Percentiles rank a stretch among this genome's conserved stretches.
phyloP scores from a whole-genome alignment of 53 echinoderm and acorn worm genomes.

The Apostichopus leukothele region DNA sequence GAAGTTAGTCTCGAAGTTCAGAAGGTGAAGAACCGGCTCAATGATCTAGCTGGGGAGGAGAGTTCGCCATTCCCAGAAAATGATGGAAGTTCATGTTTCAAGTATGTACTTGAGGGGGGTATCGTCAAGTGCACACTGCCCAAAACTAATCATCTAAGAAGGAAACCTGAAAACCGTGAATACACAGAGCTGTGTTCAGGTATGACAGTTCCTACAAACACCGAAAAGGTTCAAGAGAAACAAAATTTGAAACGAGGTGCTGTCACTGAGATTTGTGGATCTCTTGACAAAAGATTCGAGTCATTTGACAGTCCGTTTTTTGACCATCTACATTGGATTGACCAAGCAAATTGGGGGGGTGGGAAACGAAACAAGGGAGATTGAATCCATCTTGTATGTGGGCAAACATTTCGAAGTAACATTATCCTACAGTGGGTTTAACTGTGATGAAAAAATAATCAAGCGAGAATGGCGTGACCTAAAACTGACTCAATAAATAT shows the following conservation, averaged over 20 bases:
- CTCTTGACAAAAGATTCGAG: neutral
- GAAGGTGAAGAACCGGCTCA: conserved; percentile 2
- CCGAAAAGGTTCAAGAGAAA: neutral
- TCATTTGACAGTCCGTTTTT: conserved; percentile 25
- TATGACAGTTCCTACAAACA: too few relatives aligned
- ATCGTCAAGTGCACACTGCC: conserved; percentile 8
- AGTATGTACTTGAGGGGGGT: neutral
- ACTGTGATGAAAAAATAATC: neutral
- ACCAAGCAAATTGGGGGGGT: conserved; percentile 42
- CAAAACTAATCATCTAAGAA: conserved; percentile 7
- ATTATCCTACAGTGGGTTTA: conserved; percentile 5
- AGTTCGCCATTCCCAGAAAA: neutral
- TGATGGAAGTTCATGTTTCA: neutral
- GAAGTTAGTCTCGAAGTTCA: conserved; percentile 1
- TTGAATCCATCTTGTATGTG: conserved; percentile 42
- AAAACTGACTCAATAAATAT: conserved; percentile 35
- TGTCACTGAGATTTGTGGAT: neutral
- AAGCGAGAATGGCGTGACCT: conserved; percentile 48
- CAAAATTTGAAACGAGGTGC: conserved; percentile 13
- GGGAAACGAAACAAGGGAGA: conserved; percentile 19
- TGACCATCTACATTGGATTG: neutral
- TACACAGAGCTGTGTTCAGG: too few relatives aligned
- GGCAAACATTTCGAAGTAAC: conserved; percentile 25
- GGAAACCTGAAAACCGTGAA: neutral
- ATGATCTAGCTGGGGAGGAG: neutral